phyloP scores from a whole-genome alignment of 2,113 vertebrate genomes.

The Ailurus styani region DNA sequence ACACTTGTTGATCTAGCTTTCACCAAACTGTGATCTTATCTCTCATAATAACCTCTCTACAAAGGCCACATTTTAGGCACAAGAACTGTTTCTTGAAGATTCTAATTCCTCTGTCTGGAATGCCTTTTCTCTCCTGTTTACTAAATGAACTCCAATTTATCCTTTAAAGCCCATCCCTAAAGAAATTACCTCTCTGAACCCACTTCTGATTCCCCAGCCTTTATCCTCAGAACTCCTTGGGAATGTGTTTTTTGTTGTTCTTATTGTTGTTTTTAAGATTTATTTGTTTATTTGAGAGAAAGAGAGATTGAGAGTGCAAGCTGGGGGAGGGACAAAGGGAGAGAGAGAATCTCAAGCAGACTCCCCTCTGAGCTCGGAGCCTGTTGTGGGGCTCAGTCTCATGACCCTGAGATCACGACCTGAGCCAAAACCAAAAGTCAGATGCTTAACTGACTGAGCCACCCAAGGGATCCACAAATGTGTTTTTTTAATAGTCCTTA shows the following conservation, averaged over 20 bases:
- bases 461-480: background rate
- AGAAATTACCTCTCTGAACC: background rate
- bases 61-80: background rate
- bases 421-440: background rate
- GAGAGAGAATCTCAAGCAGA: background rate
- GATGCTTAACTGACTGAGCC: background rate
- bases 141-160: background rate
- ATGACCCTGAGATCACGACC: background rate
- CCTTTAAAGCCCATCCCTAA: background rate
- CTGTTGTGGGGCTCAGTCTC: background rate
- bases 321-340: background rate
- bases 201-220: background rate
- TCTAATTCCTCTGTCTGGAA: background rate
- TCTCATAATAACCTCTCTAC: background rate
- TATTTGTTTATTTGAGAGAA: background rate
- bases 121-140: background rate
- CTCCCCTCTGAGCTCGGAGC: background rate
- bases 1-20: background rate
- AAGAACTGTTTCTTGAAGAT: background rate
- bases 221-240: background rate
- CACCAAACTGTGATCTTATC: background rate
- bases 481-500: background rate
- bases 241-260: background rate
- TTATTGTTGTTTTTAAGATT: background rate
- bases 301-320: background rate